Evolutionary conservation across 1,140 invertebrate genomes (phyloP), one percentile per base, ranked within the genome.

Genomic region (Saxidomus purpurata): DNA sequence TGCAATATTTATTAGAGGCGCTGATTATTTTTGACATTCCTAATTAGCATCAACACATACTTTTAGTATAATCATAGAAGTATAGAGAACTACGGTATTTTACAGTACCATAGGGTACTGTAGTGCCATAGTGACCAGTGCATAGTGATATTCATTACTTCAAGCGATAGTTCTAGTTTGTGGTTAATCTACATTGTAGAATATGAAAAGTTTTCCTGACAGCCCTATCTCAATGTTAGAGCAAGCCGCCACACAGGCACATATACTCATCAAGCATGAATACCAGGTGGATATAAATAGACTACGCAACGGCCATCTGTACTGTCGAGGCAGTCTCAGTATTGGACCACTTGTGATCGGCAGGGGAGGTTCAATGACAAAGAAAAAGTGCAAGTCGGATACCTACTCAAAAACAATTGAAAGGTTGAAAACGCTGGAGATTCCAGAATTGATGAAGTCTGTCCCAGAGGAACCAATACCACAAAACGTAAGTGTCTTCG

Each of bases 401-500:
- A 92, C 92, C 4, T 94, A 94, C 40, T 74, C 86, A 19, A 79
- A 80, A 36, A 90, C 91, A 28, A 71, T 92, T 34, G 89, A 92
- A 31, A 80, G 77, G 28, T 81, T 94, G 49, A 90, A 47, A n/a
- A 71, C 52, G 84, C 0, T 34, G 28, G 11, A 17, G 19, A 19
- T 55, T 6, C 1, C 47, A 19, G 76, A 79, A 55, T 79, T 79
- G 34, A 59, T 92, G 25, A 69, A 87, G 25, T 76, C 87, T 31
- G 89, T 90, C n/a, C 81, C 81, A 28, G 85, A 89, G 49, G 87
- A 92, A 55, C n/a, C n/a, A 25, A 43, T 47, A 36, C 76, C 76
- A 9, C 49, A 52, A 22, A 36, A 28, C 31, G 76, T 79, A 22
- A 79, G 76, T 79, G 28, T 52, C 4, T 22, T 59, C 8, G 17